phyloP scores from a whole-genome alignment of 2,113 vertebrate genomes.

The Saccopteryx leptura region DNA sequence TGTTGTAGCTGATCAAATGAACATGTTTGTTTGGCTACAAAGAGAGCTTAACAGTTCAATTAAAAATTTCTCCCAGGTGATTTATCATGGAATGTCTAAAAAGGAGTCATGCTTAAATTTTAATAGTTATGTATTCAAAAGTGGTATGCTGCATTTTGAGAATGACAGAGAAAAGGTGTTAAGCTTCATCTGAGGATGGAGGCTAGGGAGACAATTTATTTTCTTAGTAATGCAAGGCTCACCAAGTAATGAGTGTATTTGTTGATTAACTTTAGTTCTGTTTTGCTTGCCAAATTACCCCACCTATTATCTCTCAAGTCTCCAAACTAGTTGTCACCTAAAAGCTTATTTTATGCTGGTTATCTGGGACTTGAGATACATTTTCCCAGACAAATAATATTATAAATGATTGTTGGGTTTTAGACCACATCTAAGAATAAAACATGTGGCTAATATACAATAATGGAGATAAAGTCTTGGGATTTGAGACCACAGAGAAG shows the following conservation, averaged over 20 bases:
- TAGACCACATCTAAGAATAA: background rate
- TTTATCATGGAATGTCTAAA: constrained; percentile 5
- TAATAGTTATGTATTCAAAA: background rate
- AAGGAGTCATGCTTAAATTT: background rate
- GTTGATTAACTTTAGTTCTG: background rate
- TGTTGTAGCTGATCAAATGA: constrained; percentile 3
- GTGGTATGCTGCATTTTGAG: background rate
- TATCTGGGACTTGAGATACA: background rate
- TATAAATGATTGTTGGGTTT: background rate
- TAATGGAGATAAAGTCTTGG: background rate
- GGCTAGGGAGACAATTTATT: background rate
- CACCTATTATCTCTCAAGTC: background rate
- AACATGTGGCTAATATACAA: background rate
- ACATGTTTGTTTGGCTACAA: background rate
- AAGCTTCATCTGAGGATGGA: background rate
- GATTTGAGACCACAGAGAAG: background rate
- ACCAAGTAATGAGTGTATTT: background rate
- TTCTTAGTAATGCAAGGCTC: background rate
- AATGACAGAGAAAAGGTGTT: background rate
- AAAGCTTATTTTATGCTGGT: background rate
- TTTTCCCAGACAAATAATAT: background rate
- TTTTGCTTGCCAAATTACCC: background rate
- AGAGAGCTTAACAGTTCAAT: background rate
- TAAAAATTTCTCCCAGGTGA: background rate
- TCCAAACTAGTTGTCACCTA: background rate